These are phyloP conservation scores for Tethea ocularis DNA, from an alignment of 2,888 invertebrate species.

Conservation along the genomic window DNA sequence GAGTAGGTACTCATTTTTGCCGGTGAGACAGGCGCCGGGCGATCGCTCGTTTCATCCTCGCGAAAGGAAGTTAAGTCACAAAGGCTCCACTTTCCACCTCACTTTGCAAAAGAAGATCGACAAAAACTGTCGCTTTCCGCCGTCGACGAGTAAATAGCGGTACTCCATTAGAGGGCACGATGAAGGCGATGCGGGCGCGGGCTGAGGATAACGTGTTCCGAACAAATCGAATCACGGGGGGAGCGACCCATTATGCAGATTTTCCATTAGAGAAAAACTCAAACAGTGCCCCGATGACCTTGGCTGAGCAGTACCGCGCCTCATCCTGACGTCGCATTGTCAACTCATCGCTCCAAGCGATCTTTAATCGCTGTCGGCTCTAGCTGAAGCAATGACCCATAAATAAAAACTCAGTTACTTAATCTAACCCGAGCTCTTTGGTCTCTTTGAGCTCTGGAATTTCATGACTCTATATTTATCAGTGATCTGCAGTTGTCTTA, in stretches of 20 bases:
- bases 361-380: conserved; percentile 20
- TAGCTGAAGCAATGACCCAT: neutral
- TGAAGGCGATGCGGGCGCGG: conserved; percentile 37
- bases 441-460: no score
- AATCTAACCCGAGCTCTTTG: no score
- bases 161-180: conserved; percentile 62
- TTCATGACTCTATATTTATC: no score
- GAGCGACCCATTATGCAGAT: conserved; percentile 76
- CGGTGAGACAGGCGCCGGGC: conserved; percentile 42
- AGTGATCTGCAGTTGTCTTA: no score
- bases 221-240: conserved; percentile 73
- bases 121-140: conserved; percentile 60
- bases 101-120: conserved; percentile 56
- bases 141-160: conserved; percentile 57
- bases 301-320: conserved; percentile 30
- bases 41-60: conserved; percentile 53
- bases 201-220: conserved; percentile 57
- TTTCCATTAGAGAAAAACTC: conserved; percentile 76
- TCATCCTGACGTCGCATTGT: conserved; percentile 33
- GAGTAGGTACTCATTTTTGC: conserved; percentile 53
- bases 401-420: neutral
- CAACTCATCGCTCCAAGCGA: conserved; percentile 16
- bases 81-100: conserved; percentile 51
- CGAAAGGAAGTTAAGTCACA: conserved; percentile 60
- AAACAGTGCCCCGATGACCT: conserved; percentile 39